Base-by-base conservation (phyloP, 2,113 vertebrate species). In the Nerophis ophidion region DNA sequence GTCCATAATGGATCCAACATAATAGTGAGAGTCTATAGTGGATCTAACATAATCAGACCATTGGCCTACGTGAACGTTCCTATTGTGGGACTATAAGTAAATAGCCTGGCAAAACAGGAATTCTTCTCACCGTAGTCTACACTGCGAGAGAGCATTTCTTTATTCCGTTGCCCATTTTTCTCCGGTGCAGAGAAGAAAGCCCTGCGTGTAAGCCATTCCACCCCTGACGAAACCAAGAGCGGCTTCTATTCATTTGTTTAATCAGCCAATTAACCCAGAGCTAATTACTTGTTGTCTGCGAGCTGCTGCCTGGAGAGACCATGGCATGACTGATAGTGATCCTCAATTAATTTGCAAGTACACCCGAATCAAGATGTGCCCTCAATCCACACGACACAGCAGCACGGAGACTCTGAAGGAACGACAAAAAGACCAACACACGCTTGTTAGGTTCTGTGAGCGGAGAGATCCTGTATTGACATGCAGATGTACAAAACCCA, bases 181-280 rank as follows among this genome's bases (percentile, higher is more conserved):
- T 4, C 26, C 26, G 26, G 26, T 26, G 26, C 26, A 26, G 40
- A 11, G 6, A 51, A 66, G 45, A 59, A 71, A 75, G 60, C 71
- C 53, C 65, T 17, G 19, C 52, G 59, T 76, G 61, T 71, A 76
- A 84, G 72, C 75, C 66, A 71, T 67, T 77, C 77, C 33, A 36
- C 65, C 71, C 54, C 51, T 70, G 80, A 81, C 79, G 71, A 81
- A 87, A 84, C 74, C 52, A 72, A 76, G 75, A 84, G 81, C 70
- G 74, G 82, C 81, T 81, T 76, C 82, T 76, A 72, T 88, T 89
- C 84, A 88, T 88, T 88, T 82, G 86, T 81, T 86, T 87, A 88
- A 90, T 89, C 88, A 88, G 81, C 86, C 86, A 86, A 91, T 91
- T 90, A 90, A 87, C 86, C 86, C 79, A 81, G 76, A 73, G 86